phyloP scores from a whole-genome alignment of 1,140 invertebrate genomes.

The Zaprionus inermis region DNA sequence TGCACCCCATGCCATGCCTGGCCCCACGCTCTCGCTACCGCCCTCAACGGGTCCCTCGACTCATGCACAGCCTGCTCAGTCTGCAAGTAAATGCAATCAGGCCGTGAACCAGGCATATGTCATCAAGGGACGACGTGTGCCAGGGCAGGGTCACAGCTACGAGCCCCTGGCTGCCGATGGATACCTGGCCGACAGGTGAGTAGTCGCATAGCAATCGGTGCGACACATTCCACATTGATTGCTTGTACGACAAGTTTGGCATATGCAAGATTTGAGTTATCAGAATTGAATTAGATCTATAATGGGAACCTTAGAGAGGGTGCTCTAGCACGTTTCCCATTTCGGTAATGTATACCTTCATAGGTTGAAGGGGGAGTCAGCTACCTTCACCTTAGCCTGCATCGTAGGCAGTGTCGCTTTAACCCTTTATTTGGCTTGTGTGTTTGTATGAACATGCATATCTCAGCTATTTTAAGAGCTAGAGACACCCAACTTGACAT shows the following conservation, averaged over 20 bases:
- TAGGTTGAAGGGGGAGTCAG: too few species aligned
- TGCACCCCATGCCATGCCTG: constrained; percentile 23
- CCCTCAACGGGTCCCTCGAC: constrained; percentile 20
- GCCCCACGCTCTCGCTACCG: not conserved
- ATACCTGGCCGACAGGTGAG: constrained; percentile 70
- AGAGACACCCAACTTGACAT: not conserved
- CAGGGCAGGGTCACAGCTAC: constrained; percentile 50
- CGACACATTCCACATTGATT: not conserved
- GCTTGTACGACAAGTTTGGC: not conserved
- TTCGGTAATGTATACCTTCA: too few species aligned
- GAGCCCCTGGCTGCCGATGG: constrained; percentile 64
- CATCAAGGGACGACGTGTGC: constrained; percentile 60
- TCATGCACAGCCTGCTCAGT: not conserved
- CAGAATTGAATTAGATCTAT: not conserved
- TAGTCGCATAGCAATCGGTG: constrained; percentile 7
- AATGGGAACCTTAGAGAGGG: not conserved
- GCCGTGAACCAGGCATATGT: constrained; percentile 45
- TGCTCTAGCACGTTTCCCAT: too few species aligned
- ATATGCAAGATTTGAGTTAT: too few species aligned
- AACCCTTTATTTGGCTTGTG: too few species aligned
- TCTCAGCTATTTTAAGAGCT: not conserved
- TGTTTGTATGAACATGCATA: too few species aligned
- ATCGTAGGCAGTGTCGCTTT: too few species aligned
- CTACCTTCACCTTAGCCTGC: too few species aligned
- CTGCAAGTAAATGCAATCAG: constrained; percentile 18